phyloP scores from a whole-genome alignment of 1,140 invertebrate genomes.

The Sogatella furcifera region DNA sequence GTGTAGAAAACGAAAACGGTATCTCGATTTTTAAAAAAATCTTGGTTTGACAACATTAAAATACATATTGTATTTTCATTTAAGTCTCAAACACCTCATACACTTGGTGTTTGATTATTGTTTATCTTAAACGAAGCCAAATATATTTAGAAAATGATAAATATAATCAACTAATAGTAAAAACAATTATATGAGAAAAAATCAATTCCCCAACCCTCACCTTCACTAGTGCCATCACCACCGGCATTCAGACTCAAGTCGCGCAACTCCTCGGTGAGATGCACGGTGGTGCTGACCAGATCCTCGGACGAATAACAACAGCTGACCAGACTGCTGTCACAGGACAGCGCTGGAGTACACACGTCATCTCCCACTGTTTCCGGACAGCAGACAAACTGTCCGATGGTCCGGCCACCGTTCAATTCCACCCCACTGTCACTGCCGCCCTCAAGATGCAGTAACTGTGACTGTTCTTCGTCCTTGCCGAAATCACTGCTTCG shows the following conservation, averaged over 20 bases:
- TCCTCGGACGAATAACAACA: constrained; percentile 58
- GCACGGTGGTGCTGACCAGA: constrained; percentile 39
- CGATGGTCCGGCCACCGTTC: constrained; percentile 50
- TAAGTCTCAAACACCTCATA: too few relatives aligned
- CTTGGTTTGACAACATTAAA: too few relatives aligned
- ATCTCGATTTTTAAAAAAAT: too few relatives aligned
- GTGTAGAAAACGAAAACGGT: too few relatives aligned
- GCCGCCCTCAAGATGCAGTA: constrained; percentile 38
- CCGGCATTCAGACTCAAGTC: constrained; percentile 29
- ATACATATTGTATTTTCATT: too few relatives aligned
- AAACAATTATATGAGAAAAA: too few relatives aligned
- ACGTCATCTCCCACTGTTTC: constrained; percentile 37
- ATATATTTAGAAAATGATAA: too few relatives aligned
- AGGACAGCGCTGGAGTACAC: constrained; percentile 38
- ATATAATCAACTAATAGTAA: too few relatives aligned
- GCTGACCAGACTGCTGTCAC: constrained; percentile 62
- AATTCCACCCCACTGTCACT: constrained; percentile 69
- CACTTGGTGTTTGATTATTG: too few relatives aligned
- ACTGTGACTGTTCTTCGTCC: too few relatives aligned
- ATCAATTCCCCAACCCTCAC: background rate
- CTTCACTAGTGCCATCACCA: constrained; percentile 36
- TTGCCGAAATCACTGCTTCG: too few relatives aligned
- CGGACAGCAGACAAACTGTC: constrained; percentile 37
- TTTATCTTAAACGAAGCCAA: too few relatives aligned
- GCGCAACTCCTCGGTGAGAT: constrained; percentile 33